Conservation (phyloP, 2,113 vertebrate genomes). For the Zapornia atra region DNA sequence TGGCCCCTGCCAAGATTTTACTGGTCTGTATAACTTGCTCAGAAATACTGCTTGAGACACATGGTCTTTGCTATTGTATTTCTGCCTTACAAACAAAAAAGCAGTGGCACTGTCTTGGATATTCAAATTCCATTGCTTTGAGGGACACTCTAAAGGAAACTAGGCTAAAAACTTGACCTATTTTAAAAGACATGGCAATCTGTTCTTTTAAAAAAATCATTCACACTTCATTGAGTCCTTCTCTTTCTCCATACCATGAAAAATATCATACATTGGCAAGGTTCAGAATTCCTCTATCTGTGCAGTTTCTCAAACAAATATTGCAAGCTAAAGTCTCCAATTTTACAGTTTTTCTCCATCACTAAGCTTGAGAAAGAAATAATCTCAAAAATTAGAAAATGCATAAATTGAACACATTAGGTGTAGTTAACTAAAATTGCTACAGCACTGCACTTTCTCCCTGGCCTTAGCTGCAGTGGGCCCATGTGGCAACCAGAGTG, state of each 20-base stretch:
- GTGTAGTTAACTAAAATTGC: not conserved
- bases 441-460: not conserved
- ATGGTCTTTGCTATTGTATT: not conserved
- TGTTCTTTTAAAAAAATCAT: slow-evolving; percentile 62
- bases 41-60: not conserved
- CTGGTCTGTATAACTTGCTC: not conserved
- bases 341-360: not conserved
- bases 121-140: slow-evolving; percentile 34
- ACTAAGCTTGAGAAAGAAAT: not conserved
- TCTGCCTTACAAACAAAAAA: not conserved
- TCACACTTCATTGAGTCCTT: slow-evolving; percentile 50
- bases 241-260: slow-evolving; percentile 17
- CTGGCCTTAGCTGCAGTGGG: not conserved
- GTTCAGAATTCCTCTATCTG: not conserved
- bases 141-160: slow-evolving; percentile 43
- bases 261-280: not conserved
- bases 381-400: not conserved
- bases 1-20: not conserved
- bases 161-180: slow-evolving; percentile 70
- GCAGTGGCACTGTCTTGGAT: not conserved
- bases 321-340: not conserved
- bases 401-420: not conserved
- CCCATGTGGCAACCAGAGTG: not conserved
- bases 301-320: not conserved
- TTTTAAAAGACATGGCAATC: slow-evolving; percentile 66